These are phyloP conservation scores for Ctenomys sociabilis DNA, from an alignment of 2,113 vertebrate species.

Conservation along the genomic window DNA sequence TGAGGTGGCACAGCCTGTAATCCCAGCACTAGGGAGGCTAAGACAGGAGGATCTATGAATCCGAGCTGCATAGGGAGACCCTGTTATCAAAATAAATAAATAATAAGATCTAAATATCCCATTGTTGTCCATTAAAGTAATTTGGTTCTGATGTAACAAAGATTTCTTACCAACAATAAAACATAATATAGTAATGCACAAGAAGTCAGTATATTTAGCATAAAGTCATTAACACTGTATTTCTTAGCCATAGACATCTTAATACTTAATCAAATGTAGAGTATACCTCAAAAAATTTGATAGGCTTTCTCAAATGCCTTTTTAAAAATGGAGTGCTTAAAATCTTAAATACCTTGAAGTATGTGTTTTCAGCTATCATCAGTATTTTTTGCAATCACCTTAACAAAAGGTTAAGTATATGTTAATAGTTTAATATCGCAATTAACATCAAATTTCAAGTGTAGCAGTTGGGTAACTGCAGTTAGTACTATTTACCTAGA, in stretches of 20 bases:
- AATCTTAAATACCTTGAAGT: slow-evolving; percentile 28
- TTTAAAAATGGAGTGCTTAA: not conserved
- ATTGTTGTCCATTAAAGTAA: slow-evolving; percentile 24
- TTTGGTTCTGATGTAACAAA: slow-evolving; percentile 22
- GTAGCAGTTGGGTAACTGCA: not conserved
- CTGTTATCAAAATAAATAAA: too few relatives aligned
- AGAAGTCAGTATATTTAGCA: not conserved
- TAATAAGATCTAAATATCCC: not conserved
- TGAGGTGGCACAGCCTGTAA: too few relatives aligned
- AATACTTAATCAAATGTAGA: slow-evolving; percentile 9
- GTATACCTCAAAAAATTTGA: slow-evolving; percentile 35
- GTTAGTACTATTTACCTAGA: not conserved
- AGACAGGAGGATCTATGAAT: too few relatives aligned
- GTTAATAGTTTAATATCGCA: not conserved
- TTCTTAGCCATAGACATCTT: slow-evolving; percentile 35
- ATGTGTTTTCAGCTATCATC: slow-evolving; percentile 14
- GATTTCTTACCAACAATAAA: not conserved
- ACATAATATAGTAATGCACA: not conserved
- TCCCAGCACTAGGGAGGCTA: too few relatives aligned
- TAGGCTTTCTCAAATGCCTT: not conserved
- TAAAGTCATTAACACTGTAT: slow-evolving; percentile 24
- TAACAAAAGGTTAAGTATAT: not conserved
- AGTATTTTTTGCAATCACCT: not conserved
- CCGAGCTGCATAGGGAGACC: too few relatives aligned
- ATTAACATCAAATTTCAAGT: slow-evolving; percentile 40